Evolutionary conservation across 2,888 invertebrate genomes (phyloP).

Genomic region (Blera fallax): DNA sequence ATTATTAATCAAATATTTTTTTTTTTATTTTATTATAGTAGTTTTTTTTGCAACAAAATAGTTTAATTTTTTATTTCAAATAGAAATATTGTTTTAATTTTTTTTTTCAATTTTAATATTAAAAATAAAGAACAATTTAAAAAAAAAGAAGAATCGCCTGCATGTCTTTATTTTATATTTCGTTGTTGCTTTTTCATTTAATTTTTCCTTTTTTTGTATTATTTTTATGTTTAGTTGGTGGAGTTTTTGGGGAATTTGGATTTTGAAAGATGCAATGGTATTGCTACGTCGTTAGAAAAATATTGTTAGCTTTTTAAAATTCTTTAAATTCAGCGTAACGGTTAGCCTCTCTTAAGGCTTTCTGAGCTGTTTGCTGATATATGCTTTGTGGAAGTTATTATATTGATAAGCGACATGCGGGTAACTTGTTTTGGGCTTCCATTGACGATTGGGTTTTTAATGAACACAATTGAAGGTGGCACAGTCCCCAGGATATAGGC

Average conservation of each 20-base stretch:
- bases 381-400: no score
- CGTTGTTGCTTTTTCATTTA: not conserved
- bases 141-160: conserved; percentile 26
- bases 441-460: no score
- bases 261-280: no score
- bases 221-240: not conserved
- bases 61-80: conserved; percentile 71
- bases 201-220: not conserved
- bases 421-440: no score
- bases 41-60: conserved; percentile 60
- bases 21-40: conserved; percentile 61
- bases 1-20: conserved; percentile 69
- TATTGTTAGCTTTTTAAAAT: no score
- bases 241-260: not conserved
- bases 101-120: conserved; percentile 55
- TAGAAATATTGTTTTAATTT: conserved; percentile 68
- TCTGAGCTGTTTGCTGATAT: no score
- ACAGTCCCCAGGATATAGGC: no score
- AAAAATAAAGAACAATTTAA: conserved; percentile 69
- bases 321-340: no score
- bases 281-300: no score
- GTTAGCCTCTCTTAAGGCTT: no score
- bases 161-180: conserved; percentile 14
- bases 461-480: no score
- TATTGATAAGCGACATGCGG: no score